Evolutionary conservation across 2,113 vertebrate species (phyloP), one percentile per base, ranked within the genome.

Genomic region (Trichechus manatus): DNA sequence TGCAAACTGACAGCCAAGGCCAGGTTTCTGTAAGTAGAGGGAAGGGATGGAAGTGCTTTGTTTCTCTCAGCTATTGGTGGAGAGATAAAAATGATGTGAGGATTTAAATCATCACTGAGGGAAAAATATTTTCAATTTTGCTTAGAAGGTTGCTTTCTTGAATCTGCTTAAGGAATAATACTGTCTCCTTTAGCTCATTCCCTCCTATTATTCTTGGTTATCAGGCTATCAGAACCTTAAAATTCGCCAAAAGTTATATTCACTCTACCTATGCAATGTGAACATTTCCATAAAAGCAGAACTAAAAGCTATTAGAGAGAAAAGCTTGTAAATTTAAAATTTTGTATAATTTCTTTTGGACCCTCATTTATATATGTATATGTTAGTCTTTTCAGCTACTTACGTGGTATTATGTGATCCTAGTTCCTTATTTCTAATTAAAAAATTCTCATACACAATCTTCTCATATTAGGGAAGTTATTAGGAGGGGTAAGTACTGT

Each of bases 151-250:
- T 39, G 44, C 7, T 82, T 93, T 92, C 10, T 53, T 96, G 47
- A 90, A 75, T 89, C 64, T 68, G 9, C 10, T 89, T 68, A 50
- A 94, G 72, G 59, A 92, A 89, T 33, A n/a, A 42, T 74, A 44
- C 17, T 70, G 2, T 83, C 29, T 90, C 72, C 19, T 87, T 1
- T 33, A 90, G 61, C 7, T 36, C 3, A 33, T 61, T 81, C 8
- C 31, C 11, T 70, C 4, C 44, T 59, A 2, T 36, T 83, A 36
- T 22, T 79, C 29, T 87, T 66, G 10, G 1, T 75, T 66, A 36
- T 89, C 7, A 39, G 23, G 27, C 3, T 53, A 11, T 72, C 1
- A 82, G 50, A 13, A 87, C 70, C 29, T 59, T 89, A 56, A 86
- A 68, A 89, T 85, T 33, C 86, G 11, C 39, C 2, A 14, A 70